phyloP scores from a whole-genome alignment of 1,140 invertebrate species.

The Tetranychus urticae region DNA sequence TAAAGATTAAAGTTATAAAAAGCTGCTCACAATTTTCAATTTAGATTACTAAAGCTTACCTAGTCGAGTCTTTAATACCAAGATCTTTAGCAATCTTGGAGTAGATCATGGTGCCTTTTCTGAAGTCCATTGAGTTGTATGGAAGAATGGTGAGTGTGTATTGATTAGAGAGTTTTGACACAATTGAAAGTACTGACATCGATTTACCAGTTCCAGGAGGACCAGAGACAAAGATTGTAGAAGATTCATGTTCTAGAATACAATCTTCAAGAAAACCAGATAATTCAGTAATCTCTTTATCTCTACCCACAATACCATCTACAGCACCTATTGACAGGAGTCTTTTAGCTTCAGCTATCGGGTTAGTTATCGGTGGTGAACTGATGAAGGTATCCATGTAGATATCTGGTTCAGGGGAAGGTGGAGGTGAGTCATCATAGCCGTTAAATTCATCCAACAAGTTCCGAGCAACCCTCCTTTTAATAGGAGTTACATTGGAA shows the following conservation, averaged over 20 bases:
- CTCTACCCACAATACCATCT: constrained; percentile 38
- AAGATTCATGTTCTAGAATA: constrained; percentile 37
- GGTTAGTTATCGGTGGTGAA: not conserved
- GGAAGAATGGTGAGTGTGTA: constrained; percentile 37
- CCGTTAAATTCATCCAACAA: not conserved
- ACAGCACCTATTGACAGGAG: not conserved
- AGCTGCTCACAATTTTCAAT: not conserved
- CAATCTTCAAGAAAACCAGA: constrained; percentile 39
- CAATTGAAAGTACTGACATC: constrained; percentile 5
- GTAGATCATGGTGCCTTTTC: constrained; percentile 43
- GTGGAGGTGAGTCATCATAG: not conserved
- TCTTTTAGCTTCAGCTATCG: not conserved
- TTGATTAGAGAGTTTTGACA: constrained; percentile 23
- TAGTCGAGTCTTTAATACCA: constrained; percentile 1
- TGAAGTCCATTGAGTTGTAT: constrained; percentile 57
- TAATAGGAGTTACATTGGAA: no score
- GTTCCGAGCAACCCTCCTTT: no score
- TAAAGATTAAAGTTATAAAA: not conserved
- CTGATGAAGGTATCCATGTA: not conserved
- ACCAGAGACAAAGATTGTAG: constrained; percentile 75
- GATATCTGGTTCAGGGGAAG: not conserved
- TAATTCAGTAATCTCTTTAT: constrained; percentile 44
- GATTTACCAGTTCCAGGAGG: constrained; percentile 64
- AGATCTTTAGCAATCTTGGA: constrained; percentile 18
- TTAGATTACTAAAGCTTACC: constrained; percentile 22